Evolutionary conservation across 2,113 vertebrate genomes (phyloP), one percentile per base, ranked within the genome.

Genomic region (Tylochromis polylepis): DNA sequence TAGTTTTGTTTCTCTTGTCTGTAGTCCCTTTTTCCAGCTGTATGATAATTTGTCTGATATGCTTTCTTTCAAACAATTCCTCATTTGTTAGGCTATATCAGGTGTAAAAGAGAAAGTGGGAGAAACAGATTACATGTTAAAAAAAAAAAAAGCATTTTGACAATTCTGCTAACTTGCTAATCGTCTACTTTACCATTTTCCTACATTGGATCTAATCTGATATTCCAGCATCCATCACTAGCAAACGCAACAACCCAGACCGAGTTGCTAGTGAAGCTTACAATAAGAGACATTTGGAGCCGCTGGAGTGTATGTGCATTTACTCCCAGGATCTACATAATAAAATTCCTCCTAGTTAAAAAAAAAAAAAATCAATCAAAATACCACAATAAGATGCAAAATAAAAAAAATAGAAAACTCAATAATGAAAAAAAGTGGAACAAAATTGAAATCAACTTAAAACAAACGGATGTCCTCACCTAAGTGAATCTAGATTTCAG

Each of bases 401-500:
- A 53, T 8, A 18, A 72, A 72, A 88, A 88, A n/a, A 2, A 86
- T 3, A 80, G 11, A 57, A 65, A 89, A 92, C 6, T n/a, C 5
- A 82, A 60, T 10, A 58, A 56, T 56, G 3, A 67, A 72, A 83
- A 59, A 83, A 55, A 4, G 83, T 41, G 60, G 12, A 88, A 93
- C 90, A 62, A 65, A 92, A 90, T 84, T 87, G 87, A 93, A 86
- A 24, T 15, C 4, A 29, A 95, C 95, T 85, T 91, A 93, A 96
- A 72, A 78, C 53, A 67, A 87, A 92, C 1, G 1, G 27, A 90
- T 88, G 91, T 55, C 97, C 97, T 98, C 98, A 97, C 98, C 85
- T 95, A 96, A 98, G 98, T 95, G 97, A 98, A 99, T 99, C 98
- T 99, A 99, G 98, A 97, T 97, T 97, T 99, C 98, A 99, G 98